phyloP scores from a whole-genome alignment of 2,888 invertebrate genomes.

The Shargacucullia verbasci region DNA sequence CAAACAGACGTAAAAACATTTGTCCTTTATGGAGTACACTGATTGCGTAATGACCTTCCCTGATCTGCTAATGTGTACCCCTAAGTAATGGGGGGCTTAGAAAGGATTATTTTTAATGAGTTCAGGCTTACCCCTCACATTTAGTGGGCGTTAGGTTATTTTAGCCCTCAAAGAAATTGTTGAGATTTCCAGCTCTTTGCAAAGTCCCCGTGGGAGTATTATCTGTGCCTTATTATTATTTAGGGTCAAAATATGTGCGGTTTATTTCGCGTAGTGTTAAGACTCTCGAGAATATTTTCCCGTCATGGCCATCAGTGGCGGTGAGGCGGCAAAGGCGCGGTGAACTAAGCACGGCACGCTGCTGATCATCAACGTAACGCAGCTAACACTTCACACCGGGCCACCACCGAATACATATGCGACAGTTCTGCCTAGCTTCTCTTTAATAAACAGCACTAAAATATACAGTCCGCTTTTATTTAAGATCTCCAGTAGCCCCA shows the following conservation, averaged over 20 bases:
- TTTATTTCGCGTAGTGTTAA: constrained; percentile 10
- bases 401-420: too few relatives aligned
- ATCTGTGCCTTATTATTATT: constrained; percentile 4
- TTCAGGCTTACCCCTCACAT: constrained; percentile 34
- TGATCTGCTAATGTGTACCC: constrained; percentile 51
- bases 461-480: too few relatives aligned
- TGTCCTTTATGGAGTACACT: constrained; percentile 21
- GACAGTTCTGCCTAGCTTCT: too few relatives aligned
- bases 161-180: constrained; percentile 33
- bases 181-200: constrained; percentile 37
- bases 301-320: too few relatives aligned
- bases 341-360: too few relatives aligned
- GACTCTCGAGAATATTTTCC: too few relatives aligned
- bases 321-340: too few relatives aligned
- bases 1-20: constrained; percentile 17
- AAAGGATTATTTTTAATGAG: constrained; percentile 53
- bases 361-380: too few relatives aligned
- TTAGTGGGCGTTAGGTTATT: constrained; percentile 40
- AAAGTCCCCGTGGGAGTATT: constrained; percentile 15
- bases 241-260: not conserved
- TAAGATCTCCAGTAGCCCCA: too few relatives aligned
- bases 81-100: constrained; percentile 49
- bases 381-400: too few relatives aligned
- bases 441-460: too few relatives aligned
- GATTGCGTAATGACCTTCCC: constrained; percentile 39